Conservation (phyloP, 2,797 vertebrate species). For the Anguilla obscura region DNA sequence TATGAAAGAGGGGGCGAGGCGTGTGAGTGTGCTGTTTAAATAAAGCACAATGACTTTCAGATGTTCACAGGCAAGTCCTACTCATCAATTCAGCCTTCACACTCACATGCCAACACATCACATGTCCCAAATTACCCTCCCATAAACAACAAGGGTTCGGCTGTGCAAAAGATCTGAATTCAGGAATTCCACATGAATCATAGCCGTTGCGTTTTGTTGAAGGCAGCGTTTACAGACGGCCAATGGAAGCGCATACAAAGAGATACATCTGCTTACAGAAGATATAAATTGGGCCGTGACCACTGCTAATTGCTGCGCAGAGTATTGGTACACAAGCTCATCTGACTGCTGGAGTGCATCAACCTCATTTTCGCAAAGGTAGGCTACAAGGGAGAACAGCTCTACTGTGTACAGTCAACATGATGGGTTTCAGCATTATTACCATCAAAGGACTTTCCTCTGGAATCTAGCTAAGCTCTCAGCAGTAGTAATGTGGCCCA, state of each 20-base stretch:
- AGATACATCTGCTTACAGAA: neutral
- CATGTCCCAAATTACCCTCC: slow-evolving; percentile 41
- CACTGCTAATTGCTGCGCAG: neutral
- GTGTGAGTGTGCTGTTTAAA: slow-evolving; percentile 47
- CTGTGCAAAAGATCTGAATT: slow-evolving; percentile 1
- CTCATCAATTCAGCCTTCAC: slow-evolving; percentile 45
- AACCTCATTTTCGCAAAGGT: neutral
- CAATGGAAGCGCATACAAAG: neutral
- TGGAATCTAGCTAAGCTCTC: neutral
- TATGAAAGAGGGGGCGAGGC: slow-evolving; percentile 44
- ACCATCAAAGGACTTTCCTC: neutral
- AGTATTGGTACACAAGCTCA: neutral
- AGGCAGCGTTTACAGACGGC: neutral
- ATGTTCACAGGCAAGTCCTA: slow-evolving; percentile 42
- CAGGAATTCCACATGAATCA: slow-evolving; percentile 11
- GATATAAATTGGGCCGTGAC: neutral
- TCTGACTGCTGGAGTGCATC: neutral
- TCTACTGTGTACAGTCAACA: neutral
- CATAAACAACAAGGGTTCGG: slow-evolving; percentile 12
- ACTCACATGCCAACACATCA: slow-evolving; percentile 32
- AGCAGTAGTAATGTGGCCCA: neutral
- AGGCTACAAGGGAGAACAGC: neutral
- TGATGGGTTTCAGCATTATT: neutral
- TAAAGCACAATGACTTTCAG: slow-evolving; percentile 46
- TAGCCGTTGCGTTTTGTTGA: neutral